These are phyloP conservation scores for Aethes cnicana DNA, from an alignment of 2,888 invertebrate species.

Conservation along the genomic window DNA sequence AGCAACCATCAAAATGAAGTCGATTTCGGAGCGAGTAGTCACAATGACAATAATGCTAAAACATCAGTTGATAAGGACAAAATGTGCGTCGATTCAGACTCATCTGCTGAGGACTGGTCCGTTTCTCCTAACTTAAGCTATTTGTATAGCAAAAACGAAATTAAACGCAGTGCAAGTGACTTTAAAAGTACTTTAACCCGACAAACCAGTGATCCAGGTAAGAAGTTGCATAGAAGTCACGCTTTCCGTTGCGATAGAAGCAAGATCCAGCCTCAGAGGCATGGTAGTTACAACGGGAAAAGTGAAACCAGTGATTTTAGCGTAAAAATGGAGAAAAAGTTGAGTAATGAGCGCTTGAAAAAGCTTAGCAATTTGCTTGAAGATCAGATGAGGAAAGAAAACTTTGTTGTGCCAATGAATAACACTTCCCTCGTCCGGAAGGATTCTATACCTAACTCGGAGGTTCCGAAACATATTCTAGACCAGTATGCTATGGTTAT, in stretches of 20 bases:
- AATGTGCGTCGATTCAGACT: constrained; percentile 41
- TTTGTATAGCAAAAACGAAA: constrained; percentile 61
- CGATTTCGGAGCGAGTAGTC: constrained; percentile 7
- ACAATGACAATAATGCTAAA: constrained; percentile 30
- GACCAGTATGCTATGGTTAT: constrained; percentile 74
- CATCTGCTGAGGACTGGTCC: constrained; percentile 42
- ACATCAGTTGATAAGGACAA: constrained; percentile 23
- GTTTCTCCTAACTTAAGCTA: constrained; percentile 66
- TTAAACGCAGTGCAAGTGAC: constrained; percentile 55
- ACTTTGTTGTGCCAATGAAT: constrained; percentile 48
- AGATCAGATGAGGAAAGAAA: constrained; percentile 72
- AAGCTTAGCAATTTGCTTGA: constrained; percentile 67
- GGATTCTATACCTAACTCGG: constrained; percentile 63
- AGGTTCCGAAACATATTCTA: constrained; percentile 71
- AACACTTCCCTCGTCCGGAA: constrained; percentile 36
- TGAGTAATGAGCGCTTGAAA: constrained; percentile 68
- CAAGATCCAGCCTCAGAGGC: constrained; percentile 60
- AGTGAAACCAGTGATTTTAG: constrained; percentile 64
- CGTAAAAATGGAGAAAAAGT: constrained; percentile 63
- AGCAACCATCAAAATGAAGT: constrained; percentile 12
- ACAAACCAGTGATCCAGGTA: constrained; percentile 77
- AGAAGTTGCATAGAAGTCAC: constrained; percentile 82
- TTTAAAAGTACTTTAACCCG: constrained; percentile 62
- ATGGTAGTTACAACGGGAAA: constrained; percentile 66
- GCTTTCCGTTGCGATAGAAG: constrained; percentile 82